Evolutionary conservation across 2,888 invertebrate genomes (phyloP).

Genomic region (Eutolmus rufibarbis): DNA sequence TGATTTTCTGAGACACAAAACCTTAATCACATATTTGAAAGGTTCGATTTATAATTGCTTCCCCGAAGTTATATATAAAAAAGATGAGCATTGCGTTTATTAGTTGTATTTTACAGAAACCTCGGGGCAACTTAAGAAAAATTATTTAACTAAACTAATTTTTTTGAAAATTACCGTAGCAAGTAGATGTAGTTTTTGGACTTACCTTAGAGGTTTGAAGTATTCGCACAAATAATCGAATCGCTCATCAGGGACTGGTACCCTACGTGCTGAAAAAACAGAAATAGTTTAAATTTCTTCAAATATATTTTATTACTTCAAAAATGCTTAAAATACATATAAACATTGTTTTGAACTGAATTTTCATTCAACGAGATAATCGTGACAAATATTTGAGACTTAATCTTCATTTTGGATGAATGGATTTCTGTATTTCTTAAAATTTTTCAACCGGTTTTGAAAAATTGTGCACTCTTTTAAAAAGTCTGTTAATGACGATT

Average conservation of each 20-base stretch:
- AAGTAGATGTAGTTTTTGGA: neutral
- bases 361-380: neutral
- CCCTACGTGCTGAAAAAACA: slow-evolving; percentile 76
- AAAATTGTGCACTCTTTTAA: slow-evolving; percentile 62
- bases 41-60: no score
- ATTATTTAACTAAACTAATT: no score
- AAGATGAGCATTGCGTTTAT: no score
- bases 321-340: neutral
- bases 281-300: slow-evolving; percentile 3
- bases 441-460: slow-evolving; percentile 60
- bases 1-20: no score
- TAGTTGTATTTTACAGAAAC: no score
- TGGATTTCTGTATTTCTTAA: slow-evolving; percentile 68
- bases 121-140: no score
- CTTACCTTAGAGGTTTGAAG: slow-evolving; percentile 92
- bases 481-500: slow-evolving; percentile 59
- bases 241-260: slow-evolving; percentile 95
- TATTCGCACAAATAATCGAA: slow-evolving; percentile 92
- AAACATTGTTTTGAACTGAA: neutral
- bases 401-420: slow-evolving; percentile 53
- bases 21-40: no score
- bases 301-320: neutral
- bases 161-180: neutral
- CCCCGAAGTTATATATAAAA: no score
- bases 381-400: neutral